A percentile compares a stretch with the other conserved stretches of the same genome.
phyloP scores from a whole-genome alignment of 2,888 invertebrate species.

The Acrocera orbiculus region DNA sequence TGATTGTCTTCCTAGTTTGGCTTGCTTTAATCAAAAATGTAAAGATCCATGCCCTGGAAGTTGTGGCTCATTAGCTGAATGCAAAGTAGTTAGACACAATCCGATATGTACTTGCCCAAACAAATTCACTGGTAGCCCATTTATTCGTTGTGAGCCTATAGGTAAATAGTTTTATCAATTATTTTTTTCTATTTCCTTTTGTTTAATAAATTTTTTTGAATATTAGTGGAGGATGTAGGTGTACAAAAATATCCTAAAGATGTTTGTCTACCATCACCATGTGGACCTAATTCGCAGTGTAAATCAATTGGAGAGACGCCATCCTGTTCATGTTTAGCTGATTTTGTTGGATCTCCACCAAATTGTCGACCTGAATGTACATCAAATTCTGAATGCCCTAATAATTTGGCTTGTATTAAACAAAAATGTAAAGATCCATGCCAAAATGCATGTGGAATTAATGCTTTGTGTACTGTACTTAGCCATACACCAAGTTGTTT shows the following conservation, averaged over 20 bases:
- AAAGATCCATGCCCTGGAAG: conserved; percentile 48
- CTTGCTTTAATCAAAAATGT: conserved; percentile 55
- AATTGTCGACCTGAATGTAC: conserved; percentile 59
- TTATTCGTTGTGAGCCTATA: conserved; percentile 14
- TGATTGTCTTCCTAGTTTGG: conserved; percentile 45
- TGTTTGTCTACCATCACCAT: conserved; percentile 53
- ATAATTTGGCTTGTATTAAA: conserved; percentile 50
- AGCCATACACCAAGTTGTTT: conserved; percentile 56
- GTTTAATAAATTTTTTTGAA: too few relatives aligned
- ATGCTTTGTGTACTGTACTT: conserved; percentile 51
- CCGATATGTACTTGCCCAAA: conserved; percentile 58
- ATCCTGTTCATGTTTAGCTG: conserved; percentile 54
- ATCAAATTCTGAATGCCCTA: conserved; percentile 49
- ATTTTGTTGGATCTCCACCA: conserved; percentile 52
- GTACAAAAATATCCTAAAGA: conserved; percentile 27
- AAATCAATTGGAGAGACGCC: conserved; percentile 44
- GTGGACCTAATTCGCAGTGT: conserved; percentile 55
- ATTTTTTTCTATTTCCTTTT: conserved; percentile 13
- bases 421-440: conserved; percentile 59
- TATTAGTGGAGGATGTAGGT: conserved; percentile 21
- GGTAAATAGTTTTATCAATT: neutral
- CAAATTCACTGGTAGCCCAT: conserved; percentile 54
- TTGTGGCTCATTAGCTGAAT: conserved; percentile 43
- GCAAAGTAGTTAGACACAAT: conserved; percentile 45
- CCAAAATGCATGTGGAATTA: conserved; percentile 50